A percentile compares a stretch with the other conserved stretches of the same genome.
These are phyloP conservation scores for Trachymyrmex cornetzi DNA, from an alignment of 1,140 invertebrate genomes.

Conservation along the genomic window DNA sequence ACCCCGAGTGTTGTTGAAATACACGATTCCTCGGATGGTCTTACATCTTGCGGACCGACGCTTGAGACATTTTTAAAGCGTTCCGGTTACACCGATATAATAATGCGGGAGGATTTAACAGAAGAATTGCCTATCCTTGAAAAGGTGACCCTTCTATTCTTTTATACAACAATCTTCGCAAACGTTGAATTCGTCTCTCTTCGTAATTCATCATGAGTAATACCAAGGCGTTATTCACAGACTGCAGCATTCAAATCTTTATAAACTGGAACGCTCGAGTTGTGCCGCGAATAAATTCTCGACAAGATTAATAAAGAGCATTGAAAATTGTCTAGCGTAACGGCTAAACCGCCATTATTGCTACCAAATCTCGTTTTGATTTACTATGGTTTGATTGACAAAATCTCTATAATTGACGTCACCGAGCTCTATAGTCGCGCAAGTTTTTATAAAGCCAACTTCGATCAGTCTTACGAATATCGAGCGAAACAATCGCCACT, in stretches of 20 bases:
- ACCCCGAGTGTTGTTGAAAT: constrained; percentile 41
- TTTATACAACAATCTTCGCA: constrained; percentile 24
- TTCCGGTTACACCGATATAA: constrained; percentile 31
- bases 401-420: neutral
- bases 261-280: constrained; percentile 13
- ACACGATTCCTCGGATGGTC: constrained; percentile 25
- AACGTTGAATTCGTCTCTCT: neutral
- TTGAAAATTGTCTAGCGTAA: neutral
- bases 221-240: constrained; percentile 26
- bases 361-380: neutral
- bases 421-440: neutral
- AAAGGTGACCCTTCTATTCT: constrained; percentile 48
- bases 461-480: constrained; percentile 48
- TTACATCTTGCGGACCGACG: neutral
- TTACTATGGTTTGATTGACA: neutral
- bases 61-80: constrained; percentile 43
- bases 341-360: neutral
- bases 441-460: neutral
- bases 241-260: constrained; percentile 6
- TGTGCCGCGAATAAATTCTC: constrained; percentile 8
- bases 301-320: neutral
- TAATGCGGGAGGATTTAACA: constrained; percentile 43
- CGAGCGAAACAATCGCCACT: constrained; percentile 54
- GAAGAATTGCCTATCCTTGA: constrained; percentile 25
- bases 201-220: constrained; percentile 25